These are phyloP conservation scores for Cryptotermes secundus DNA, from an alignment of 1,140 invertebrate genomes.

Conservation along the genomic window DNA sequence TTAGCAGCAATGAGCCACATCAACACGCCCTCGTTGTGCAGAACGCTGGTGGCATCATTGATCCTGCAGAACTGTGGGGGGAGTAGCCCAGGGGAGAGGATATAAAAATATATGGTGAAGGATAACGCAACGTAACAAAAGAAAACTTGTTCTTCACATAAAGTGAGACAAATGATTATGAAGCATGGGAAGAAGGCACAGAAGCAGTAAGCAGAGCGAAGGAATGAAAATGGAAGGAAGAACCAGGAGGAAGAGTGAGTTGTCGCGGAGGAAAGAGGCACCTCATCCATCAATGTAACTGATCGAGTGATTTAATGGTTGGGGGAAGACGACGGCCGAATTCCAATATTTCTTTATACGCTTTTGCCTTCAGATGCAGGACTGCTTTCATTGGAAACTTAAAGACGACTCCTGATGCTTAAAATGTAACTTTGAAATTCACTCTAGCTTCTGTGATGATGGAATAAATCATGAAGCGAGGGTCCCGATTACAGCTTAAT, in stretches of 20 bases:
- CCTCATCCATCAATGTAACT: slow-evolving; percentile 3
- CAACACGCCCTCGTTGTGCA: no score
- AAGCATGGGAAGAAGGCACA: neutral
- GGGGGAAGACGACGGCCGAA: neutral
- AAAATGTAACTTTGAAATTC: neutral
- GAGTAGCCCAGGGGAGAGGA: neutral
- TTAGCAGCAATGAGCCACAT: no score
- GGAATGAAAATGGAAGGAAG: neutral
- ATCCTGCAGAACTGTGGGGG: no score
- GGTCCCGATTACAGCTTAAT: no score
- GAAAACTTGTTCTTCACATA: neutral
- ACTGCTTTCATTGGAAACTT: neutral
- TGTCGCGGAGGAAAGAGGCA: neutral
- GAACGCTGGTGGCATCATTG: no score
- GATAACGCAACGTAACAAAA: neutral
- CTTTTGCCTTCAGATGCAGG: neutral
- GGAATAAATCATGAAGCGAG: no score
- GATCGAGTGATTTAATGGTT: neutral
- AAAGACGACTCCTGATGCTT: neutral
- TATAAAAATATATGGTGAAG: neutral
- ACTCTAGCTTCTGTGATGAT: neutral
- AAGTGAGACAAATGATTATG: slow-evolving; percentile 19
- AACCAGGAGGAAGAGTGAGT: neutral
- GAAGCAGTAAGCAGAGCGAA: neutral
- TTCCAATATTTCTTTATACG: neutral